Evolutionary conservation across 2,113 vertebrate species (phyloP).

Genomic region (Melospiza georgiana): DNA sequence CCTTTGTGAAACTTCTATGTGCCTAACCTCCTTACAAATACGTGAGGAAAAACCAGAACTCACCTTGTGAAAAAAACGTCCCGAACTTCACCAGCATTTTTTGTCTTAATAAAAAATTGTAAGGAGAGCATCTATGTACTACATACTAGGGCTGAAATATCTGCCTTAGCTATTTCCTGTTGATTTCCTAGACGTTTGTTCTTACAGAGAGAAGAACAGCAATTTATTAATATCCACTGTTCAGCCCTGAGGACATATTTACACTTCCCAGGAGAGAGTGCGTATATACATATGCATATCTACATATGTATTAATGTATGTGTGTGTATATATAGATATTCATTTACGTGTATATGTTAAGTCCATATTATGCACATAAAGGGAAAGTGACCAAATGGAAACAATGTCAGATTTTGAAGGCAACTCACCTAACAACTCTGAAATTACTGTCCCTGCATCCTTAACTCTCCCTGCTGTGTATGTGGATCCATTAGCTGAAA

Average conservation of each 20-base stretch:
- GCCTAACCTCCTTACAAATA: neutral
- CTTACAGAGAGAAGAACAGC: neutral
- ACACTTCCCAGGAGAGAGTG: neutral
- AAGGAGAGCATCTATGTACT: neutral
- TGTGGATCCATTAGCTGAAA: neutral
- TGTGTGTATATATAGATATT: neutral
- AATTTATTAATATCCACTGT: neutral
- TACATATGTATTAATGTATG: no score
- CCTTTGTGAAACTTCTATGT: neutral
- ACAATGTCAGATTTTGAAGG: neutral
- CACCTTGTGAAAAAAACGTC: neutral
- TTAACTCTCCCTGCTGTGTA: neutral
- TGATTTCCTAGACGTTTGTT: neutral
- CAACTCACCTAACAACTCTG: neutral
- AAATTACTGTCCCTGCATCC: neutral
- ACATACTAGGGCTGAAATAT: neutral
- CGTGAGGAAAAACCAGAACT: neutral
- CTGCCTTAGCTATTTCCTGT: neutral
- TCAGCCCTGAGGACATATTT: neutral
- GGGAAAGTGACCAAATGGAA: neutral
- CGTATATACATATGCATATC: neutral
- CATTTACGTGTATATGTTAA: neutral
- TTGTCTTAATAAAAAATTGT: neutral
- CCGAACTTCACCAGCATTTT: neutral
- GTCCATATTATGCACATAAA: neutral